These are phyloP conservation scores for Sebastes minor DNA, from an alignment of 2,797 vertebrate genomes.

Conservation along the genomic window DNA sequence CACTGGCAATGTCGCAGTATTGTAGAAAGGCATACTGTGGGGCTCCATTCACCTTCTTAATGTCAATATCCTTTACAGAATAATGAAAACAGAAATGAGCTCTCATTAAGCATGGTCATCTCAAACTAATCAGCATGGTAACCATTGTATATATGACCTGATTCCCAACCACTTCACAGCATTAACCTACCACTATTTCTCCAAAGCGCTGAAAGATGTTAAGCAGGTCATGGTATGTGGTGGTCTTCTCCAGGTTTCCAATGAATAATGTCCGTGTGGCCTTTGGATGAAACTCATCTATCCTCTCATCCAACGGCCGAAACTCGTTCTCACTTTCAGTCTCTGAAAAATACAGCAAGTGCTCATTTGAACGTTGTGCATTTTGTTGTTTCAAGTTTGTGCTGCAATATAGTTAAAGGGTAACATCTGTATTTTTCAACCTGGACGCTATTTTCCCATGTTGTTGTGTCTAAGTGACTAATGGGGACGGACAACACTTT, in stretches of 20 bases:
- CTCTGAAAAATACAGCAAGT: conserved; percentile 80
- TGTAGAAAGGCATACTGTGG: conserved; percentile 92
- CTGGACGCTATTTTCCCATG: neutral
- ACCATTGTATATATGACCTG: neutral
- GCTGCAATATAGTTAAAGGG: neutral
- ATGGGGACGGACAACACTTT: neutral
- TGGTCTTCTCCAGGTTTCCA: conserved; percentile 98
- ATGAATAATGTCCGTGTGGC: conserved; percentile 98
- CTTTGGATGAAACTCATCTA: conserved; percentile 99
- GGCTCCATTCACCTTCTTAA: conserved; percentile 96
- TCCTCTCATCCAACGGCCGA: conserved; percentile 96
- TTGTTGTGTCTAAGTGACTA: neutral
- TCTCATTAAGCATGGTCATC: neutral
- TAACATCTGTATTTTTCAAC: neutral
- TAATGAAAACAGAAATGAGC: conserved; percentile 18
- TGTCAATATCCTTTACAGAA: conserved; percentile 92
- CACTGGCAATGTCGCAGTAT: conserved; percentile 97
- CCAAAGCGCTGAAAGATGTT: conserved; percentile 98
- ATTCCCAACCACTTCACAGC: neutral
- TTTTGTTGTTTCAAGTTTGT: conserved; percentile 9
- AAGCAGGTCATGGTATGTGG: conserved; percentile 95
- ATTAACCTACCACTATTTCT: conserved; percentile 93
- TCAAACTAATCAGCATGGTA: neutral
- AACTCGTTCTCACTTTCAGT: conserved; percentile 99
- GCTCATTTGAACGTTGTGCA: neutral